phyloP scores from a whole-genome alignment of 1,140 invertebrate genomes.

The Papilio xuthus region DNA sequence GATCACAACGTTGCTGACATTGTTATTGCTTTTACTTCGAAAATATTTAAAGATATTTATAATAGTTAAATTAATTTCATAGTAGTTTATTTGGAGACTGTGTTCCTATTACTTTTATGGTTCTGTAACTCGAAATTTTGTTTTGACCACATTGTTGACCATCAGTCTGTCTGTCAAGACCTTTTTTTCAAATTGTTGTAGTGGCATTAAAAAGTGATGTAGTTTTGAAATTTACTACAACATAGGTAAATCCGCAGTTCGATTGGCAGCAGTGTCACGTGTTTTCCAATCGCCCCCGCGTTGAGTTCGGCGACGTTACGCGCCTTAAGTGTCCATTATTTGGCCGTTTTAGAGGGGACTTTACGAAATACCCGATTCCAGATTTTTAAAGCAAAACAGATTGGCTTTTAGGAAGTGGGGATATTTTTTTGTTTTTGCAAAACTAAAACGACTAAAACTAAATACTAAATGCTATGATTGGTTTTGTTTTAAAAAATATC shows the following conservation, averaged over 20 bases:
- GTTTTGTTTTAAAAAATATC: too few species aligned
- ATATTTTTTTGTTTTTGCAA: not conserved
- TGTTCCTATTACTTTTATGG: too few species aligned
- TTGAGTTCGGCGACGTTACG: constrained; percentile 15
- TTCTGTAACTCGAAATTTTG: too few species aligned
- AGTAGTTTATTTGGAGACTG: too few species aligned
- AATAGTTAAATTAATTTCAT: too few species aligned
- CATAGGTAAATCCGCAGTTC: constrained; percentile 27
- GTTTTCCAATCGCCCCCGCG: constrained; percentile 19
- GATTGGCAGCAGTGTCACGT: constrained; percentile 21
- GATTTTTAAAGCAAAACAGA: not conserved
- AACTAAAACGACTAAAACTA: too few species aligned
- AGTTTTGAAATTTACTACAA: not conserved
- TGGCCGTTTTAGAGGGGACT: constrained; percentile 21
- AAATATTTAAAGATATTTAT: too few species aligned
- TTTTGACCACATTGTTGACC: too few species aligned
- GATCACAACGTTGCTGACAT: not conserved
- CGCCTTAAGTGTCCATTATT: constrained; percentile 36
- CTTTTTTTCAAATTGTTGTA: too few species aligned
- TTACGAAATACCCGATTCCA: constrained; percentile 19
- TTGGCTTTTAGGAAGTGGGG: not conserved
- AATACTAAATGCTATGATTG: not conserved
- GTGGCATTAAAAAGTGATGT: not conserved
- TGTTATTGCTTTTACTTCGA: not conserved
- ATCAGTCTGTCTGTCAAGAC: too few species aligned